phyloP scores from a whole-genome alignment of 2,113 vertebrate species.

The Rhinolophus ferrumequinum region DNA sequence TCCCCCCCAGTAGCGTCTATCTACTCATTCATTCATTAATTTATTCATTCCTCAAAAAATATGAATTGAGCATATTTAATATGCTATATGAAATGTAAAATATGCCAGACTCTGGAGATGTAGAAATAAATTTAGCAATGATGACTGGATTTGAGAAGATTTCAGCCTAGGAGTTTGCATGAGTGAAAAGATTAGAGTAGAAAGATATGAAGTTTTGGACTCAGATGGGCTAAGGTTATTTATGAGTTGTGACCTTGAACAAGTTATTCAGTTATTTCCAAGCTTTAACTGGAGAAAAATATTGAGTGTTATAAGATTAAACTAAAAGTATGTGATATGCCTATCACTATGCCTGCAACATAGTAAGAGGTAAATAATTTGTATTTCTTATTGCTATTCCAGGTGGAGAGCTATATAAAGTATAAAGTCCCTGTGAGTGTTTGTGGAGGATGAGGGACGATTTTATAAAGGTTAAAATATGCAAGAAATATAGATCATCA shows the following conservation, averaged over 20 bases:
- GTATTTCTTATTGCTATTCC: slow-evolving; percentile 23
- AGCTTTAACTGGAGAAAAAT: slow-evolving; percentile 39
- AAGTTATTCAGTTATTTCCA: slow-evolving; percentile 55
- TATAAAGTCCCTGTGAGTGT: not conserved
- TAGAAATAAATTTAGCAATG: not conserved
- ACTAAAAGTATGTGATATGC: not conserved
- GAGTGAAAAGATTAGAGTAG: slow-evolving; percentile 44
- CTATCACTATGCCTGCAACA: not conserved
- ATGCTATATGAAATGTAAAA: not conserved
- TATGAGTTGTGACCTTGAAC: slow-evolving; percentile 59
- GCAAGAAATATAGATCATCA: not conserved
- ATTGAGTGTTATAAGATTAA: slow-evolving; percentile 53
- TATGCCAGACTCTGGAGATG: not conserved
- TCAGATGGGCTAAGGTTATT: slow-evolving; percentile 51
- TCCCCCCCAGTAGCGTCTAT: not conserved
- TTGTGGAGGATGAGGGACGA: slow-evolving; percentile 30
- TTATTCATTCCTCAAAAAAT: not conserved
- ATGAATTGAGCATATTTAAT: not conserved
- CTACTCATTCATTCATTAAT: not conserved
- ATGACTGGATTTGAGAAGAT: slow-evolving; percentile 19
- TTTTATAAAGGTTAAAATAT: slow-evolving; percentile 32
- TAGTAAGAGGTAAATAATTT: slow-evolving; percentile 32
- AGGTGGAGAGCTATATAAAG: slow-evolving; percentile 39
- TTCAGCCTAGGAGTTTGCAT: not conserved
- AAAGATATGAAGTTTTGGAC: slow-evolving; percentile 25